Evolutionary conservation across 2,888 invertebrate species (phyloP).

Genomic region (Orthonevra nobilis): DNA sequence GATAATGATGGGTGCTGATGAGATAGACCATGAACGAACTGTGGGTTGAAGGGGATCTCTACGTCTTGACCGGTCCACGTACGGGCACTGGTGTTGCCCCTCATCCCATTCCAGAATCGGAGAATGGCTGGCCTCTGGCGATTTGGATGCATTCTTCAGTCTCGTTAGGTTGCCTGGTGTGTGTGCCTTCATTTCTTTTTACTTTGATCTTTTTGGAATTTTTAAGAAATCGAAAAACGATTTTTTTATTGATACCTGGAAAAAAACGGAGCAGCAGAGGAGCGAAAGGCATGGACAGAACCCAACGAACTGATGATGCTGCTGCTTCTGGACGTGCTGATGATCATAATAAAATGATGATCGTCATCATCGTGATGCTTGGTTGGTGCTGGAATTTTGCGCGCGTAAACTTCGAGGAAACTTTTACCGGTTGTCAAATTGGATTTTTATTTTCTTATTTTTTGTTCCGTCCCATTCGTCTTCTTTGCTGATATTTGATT

Average conservation of each 20-base stretch:
- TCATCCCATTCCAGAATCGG: slow-evolving; percentile 59
- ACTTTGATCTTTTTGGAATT: slow-evolving; percentile 54
- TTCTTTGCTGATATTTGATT: too few species aligned
- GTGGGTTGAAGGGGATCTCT: slow-evolving; percentile 6
- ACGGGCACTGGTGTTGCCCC: slow-evolving; percentile 37
- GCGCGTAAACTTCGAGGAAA: slow-evolving; percentile 66
- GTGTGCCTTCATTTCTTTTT: slow-evolving; percentile 12
- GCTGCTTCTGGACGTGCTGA: slow-evolving; percentile 21
- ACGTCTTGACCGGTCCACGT: slow-evolving; percentile 46
- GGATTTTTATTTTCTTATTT: slow-evolving; percentile 17
- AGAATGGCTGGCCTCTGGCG: slow-evolving; percentile 54
- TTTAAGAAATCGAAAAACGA: slow-evolving; percentile 68
- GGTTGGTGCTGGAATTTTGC: slow-evolving; percentile 63
- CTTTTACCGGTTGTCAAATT: slow-evolving; percentile 65
- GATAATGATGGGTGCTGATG: slow-evolving; percentile 61
- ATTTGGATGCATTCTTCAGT: slow-evolving; percentile 65
- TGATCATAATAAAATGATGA: slow-evolving; percentile 33
- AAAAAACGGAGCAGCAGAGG: slow-evolving; percentile 10
- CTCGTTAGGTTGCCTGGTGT: slow-evolving; percentile 51
- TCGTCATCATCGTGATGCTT: not conserved
- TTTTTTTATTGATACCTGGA: slow-evolving; percentile 68
- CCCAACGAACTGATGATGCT: slow-evolving; percentile 5
- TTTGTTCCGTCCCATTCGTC: slow-evolving; percentile 10
- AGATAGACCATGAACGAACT: not conserved
- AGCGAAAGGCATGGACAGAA: not conserved